A percentile compares a stretch with the other conserved stretches of the same genome.
Conservation (phyloP, 2,113 vertebrate genomes). For the Gorsachius goisagi region DNA sequence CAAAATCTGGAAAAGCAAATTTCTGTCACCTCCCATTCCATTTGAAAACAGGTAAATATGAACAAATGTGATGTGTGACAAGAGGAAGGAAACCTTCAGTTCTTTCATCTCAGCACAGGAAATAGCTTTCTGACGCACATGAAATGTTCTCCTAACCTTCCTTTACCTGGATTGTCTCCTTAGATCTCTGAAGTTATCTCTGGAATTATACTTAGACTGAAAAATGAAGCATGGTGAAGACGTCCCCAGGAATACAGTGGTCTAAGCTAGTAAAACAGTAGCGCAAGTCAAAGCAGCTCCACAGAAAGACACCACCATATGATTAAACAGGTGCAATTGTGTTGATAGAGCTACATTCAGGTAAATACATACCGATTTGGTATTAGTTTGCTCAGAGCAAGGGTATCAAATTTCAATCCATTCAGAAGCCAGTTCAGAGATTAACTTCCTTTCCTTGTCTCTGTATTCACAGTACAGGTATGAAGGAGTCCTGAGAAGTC, state of each 20-base stretch:
- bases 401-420: neutral
- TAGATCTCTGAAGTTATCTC: neutral
- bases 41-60: neutral
- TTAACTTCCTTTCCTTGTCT: neutral
- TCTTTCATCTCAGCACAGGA: neutral
- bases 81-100: neutral
- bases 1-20: neutral
- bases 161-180: neutral
- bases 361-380: neutral
- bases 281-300: neutral
- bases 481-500: neutral
- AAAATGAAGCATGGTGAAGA: neutral
- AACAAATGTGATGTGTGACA: neutral
- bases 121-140: neutral
- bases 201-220: neutral
- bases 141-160: neutral
- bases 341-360: neutral
- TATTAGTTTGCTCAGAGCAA: neutral
- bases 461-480: neutral
- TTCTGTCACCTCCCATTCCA: neutral
- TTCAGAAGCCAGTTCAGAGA: neutral
- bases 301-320: neutral
- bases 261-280: neutral
- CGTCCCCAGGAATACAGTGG: neutral
- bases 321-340: neutral